Evolutionary conservation across 2,113 vertebrate genomes (phyloP).

Genomic region (Megaceryle torquata): DNA sequence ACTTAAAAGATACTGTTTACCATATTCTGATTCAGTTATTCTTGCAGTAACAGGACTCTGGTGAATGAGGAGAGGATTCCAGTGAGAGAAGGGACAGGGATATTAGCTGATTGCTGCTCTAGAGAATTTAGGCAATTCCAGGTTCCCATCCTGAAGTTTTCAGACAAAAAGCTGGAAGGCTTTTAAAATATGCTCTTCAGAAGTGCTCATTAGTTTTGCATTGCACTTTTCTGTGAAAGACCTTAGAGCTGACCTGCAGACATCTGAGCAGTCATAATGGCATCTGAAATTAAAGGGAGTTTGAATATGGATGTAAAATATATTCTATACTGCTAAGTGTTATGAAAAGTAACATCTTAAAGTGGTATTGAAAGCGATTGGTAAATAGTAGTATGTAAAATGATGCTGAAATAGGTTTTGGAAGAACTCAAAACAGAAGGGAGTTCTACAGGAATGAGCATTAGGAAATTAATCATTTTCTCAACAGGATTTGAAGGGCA

Average conservation of each 20-base stretch:
- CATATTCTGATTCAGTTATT: not conserved
- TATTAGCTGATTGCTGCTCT: not conserved
- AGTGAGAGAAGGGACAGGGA: not conserved
- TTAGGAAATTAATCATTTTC: not conserved
- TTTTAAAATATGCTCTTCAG: not conserved
- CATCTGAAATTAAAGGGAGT: not conserved
- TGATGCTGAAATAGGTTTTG: not conserved
- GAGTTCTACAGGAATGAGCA: not conserved
- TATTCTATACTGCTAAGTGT: not conserved
- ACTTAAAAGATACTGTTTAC: not conserved
- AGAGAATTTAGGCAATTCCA: not conserved
- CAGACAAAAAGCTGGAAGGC: not conserved
- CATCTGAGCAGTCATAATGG: not conserved
- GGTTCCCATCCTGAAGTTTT: not conserved
- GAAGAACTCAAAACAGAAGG: not conserved
- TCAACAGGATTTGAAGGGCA: not conserved
- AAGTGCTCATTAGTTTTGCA: not conserved
- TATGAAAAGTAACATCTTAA: not conserved
- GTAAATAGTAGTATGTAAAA: not conserved
- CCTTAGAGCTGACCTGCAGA: not conserved
- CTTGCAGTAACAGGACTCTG: not conserved
- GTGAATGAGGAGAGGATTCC: not conserved
- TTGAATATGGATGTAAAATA: not conserved
- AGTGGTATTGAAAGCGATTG: not conserved
- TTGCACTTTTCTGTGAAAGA: not conserved